Conservation (phyloP, 2,797 vertebrate species). For the Morelia viridis region DNA sequence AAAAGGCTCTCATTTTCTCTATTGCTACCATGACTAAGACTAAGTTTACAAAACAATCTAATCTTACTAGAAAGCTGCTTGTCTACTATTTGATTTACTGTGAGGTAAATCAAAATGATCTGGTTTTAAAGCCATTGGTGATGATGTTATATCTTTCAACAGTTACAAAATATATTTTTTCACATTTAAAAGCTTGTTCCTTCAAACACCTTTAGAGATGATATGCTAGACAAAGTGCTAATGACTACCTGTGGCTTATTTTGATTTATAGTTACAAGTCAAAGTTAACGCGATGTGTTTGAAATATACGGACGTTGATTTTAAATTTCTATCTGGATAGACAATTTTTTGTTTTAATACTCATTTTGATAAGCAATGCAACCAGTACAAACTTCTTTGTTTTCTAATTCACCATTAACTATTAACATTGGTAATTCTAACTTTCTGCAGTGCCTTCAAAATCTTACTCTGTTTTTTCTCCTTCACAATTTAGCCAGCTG, state of each 20-base stretch:
- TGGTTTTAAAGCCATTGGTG: background rate
- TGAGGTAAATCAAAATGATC: background rate
- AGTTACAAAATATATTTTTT: background rate
- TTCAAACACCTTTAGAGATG: background rate
- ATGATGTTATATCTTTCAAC: background rate
- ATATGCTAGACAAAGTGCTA: background rate
- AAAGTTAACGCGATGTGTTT: background rate
- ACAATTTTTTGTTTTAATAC: background rate
- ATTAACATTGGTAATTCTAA: background rate
- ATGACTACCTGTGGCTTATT: slow-evolving; percentile 6
- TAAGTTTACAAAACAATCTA: background rate
- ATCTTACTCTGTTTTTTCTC: background rate
- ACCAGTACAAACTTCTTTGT: background rate
- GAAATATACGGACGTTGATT: background rate
- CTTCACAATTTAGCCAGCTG: background rate
- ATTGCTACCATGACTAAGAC: background rate
- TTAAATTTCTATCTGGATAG: background rate
- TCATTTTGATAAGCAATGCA: background rate
- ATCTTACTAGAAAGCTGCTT: background rate
- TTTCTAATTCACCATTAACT: background rate
- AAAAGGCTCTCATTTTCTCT: background rate
- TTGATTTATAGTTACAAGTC: background rate
- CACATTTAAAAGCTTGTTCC: background rate
- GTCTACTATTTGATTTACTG: background rate
- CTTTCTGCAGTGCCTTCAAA: background rate